Percentiles rank a stretch among this genome's conserved stretches.
phyloP scores from a whole-genome alignment of 2,113 vertebrate species.

The Oncorhynchus nerka region DNA sequence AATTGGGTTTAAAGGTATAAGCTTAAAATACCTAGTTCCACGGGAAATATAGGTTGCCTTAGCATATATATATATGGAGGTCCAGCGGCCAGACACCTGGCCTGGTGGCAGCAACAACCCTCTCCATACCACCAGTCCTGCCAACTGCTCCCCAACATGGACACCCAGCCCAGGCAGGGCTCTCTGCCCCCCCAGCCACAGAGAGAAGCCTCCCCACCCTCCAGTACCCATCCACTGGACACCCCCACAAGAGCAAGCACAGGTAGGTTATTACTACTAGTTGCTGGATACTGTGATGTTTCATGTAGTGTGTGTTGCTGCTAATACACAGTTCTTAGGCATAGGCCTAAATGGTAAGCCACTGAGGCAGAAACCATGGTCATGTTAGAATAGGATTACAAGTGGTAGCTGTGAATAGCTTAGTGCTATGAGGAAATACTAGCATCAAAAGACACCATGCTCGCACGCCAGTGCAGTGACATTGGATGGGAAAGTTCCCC shows the following conservation, averaged over 20 bases:
- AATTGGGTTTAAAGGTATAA: too few species aligned
- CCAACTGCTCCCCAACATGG: slow-evolving; percentile 24
- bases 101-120: slow-evolving; percentile 12
- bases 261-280: slow-evolving; percentile 39
- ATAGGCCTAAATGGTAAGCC: too few species aligned
- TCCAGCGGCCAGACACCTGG: slow-evolving; percentile 38
- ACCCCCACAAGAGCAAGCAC: slow-evolving; percentile 16
- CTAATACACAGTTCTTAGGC: too few species aligned
- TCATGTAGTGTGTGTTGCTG: too few species aligned
- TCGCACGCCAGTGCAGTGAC: neutral
- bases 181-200: slow-evolving; percentile 2
- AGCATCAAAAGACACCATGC: neutral
- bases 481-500: neutral
- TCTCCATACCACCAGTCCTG: slow-evolving; percentile 25
- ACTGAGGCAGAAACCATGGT: neutral
- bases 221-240: slow-evolving; percentile 15
- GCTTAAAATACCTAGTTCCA: too few species aligned
- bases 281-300: neutral
- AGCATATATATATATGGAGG: slow-evolving; percentile 40
- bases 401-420: neutral
- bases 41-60: too few species aligned
- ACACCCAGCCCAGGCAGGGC: slow-evolving; percentile 23
- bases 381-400: neutral
- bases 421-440: neutral
- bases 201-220: slow-evolving; percentile 3